Base-by-base conservation (phyloP, 2,113 vertebrate species). In the Macroglossus sobrinus region DNA sequence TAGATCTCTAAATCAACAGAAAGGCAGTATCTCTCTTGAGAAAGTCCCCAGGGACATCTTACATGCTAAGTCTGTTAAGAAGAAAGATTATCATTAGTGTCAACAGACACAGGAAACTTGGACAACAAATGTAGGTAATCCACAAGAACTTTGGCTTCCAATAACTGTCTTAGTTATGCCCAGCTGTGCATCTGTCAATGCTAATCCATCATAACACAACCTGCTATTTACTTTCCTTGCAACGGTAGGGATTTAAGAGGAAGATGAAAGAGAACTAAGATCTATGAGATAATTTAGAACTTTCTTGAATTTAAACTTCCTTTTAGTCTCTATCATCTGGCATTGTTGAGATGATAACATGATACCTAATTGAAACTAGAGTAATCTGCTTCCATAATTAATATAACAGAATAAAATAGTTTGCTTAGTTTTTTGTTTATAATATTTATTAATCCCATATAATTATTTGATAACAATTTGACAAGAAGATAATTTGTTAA, bases 91-190 rank as follows among this genome's bases (percentile, higher is more conserved):
- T 79, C 61, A 84, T 96, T 85, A 94, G 66, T 86, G 89, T 96
- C 72, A 89, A 91, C 79, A 95, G 89, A 97, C 68, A 75, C 35
- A 91, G 63, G 89, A 80, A 94, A 94, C 57, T 91, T 95, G 63
- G 26, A 68, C 89, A 97, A 91, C 78, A 97, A 85, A 97, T 97
- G 95, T 86, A 63, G 38, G 63, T 88, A 95, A 96, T 96, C 91
- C 85, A 91, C 91, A 71, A 96, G 81, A 92, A 95, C n/a, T 96
- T 74, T 94, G 84, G 72, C 93, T 97, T 95, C 76, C 76, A 91
- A 94, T 76, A 94, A 95, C 80, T 86, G 81, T 86, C 61, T 97
- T 96, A 96, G 91, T 89, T 96, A 85, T 82, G 68, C 72, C 76
- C 91, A 96, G 81, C 84, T 97, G 78, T 96, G 94, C 72, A 79